Conservation (phyloP, 2,888 invertebrate genomes). For the Ophraella communa region DNA sequence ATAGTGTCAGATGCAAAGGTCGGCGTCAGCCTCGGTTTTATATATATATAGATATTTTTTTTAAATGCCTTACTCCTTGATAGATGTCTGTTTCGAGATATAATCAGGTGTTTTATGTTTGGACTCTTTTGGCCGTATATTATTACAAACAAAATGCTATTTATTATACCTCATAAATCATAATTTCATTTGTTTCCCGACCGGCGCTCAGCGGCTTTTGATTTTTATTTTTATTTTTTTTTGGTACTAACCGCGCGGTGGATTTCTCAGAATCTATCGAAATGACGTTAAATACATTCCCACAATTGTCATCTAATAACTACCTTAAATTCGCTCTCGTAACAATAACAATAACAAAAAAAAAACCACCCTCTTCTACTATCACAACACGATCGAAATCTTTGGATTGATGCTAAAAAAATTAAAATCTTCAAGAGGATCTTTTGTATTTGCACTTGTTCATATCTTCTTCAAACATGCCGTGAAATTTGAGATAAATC, state of each 20-base stretch:
- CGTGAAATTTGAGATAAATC: neutral
- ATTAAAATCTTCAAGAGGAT: neutral
- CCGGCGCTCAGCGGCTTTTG: constrained; percentile 1
- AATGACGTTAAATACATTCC: no score
- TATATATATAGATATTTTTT: no score
- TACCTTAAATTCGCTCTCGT: no score
- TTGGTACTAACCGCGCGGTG: no score
- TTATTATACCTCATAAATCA: constrained; percentile 30
- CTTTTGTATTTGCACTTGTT: constrained; percentile 1
- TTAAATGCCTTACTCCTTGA: constrained; percentile 24
- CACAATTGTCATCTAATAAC: no score
- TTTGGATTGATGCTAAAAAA: neutral
- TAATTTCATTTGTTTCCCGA: constrained; percentile 19
- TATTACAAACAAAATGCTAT: constrained; percentile 32
- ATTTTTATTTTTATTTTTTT: constrained; percentile 16
- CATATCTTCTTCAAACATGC: neutral
- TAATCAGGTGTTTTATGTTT: constrained; percentile 30
- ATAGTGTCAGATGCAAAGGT: constrained; percentile 20
- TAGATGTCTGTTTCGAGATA: constrained; percentile 26
- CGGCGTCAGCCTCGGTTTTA: no score
- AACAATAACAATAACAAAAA: no score
- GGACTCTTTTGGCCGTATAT: constrained; percentile 23
- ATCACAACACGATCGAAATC: constrained; percentile 1
- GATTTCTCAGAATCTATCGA: constrained; percentile 20
- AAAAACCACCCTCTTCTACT: constrained; percentile 4